Conservation (phyloP, 2,797 vertebrate genomes). For the Petrocephalus schoutedeni region DNA sequence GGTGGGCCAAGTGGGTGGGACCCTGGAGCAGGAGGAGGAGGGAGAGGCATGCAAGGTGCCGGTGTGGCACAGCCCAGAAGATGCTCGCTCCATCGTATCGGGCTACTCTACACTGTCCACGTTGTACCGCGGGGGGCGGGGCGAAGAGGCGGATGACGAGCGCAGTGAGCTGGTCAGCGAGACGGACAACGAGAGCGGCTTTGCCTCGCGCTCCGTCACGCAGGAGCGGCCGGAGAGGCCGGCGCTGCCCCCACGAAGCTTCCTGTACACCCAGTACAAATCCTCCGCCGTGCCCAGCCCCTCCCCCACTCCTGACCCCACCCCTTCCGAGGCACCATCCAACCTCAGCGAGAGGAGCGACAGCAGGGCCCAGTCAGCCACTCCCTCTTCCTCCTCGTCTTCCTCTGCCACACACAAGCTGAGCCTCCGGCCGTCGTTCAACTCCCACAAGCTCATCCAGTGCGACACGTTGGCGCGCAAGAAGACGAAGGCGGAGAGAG, state of each 20-base stretch:
- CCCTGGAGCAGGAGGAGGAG: constrained; percentile 39
- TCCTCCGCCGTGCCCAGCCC: constrained; percentile 30
- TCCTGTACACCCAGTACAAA: constrained; percentile 61
- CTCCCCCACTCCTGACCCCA: background rate
- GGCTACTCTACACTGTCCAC: constrained; percentile 96
- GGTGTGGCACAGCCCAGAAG: constrained; percentile 62
- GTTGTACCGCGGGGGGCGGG: constrained; percentile 78
- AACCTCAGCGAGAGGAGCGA: constrained; percentile 41
- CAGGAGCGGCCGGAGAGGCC: constrained; percentile 61
- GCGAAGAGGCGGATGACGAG: constrained; percentile 87
- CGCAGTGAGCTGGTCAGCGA: constrained; percentile 83
- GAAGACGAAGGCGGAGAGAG: constrained; percentile 67
- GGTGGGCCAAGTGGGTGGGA: constrained; percentile 30
- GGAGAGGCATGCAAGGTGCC: constrained; percentile 50
- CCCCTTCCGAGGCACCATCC: background rate
- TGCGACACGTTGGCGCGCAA: constrained; percentile 90
- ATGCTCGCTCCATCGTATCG: constrained; percentile 87
- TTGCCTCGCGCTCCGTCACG: constrained; percentile 67
- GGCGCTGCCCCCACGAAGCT: constrained; percentile 46
- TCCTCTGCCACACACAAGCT: constrained; percentile 60
- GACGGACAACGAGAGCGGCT: constrained; percentile 88
- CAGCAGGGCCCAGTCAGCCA: constrained; percentile 55
- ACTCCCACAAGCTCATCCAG: constrained; percentile 86
- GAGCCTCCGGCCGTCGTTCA: constrained; percentile 74
- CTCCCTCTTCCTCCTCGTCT: constrained; percentile 60